These are phyloP conservation scores for Dendrolimus kikuchii DNA, from an alignment of 1,140 invertebrate genomes.

Conservation along the genomic window DNA sequence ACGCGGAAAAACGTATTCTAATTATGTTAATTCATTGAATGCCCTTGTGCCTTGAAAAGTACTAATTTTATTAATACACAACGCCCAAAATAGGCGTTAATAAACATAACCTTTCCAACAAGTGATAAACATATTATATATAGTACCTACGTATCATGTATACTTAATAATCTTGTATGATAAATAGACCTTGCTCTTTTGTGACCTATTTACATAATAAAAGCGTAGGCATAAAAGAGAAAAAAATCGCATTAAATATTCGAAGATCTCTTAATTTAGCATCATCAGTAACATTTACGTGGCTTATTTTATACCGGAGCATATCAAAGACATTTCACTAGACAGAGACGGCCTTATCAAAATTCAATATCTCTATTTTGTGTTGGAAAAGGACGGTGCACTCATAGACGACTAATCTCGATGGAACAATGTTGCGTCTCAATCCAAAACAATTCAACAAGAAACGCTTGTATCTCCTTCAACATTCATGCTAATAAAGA, in stretches of 20 bases:
- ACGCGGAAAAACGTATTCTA: too few species aligned
- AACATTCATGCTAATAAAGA: constrained; percentile 8
- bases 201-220: constrained; percentile 1
- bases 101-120: too few species aligned
- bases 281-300: constrained; percentile 30
- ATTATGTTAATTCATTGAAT: too few species aligned
- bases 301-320: constrained; percentile 34
- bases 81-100: too few species aligned
- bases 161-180: background rate
- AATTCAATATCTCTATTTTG: constrained; percentile 67
- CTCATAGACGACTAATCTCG: constrained; percentile 51
- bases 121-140: too few species aligned
- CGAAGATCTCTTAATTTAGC: constrained; percentile 17
- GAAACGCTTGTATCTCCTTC: constrained; percentile 23
- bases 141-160: too few species aligned
- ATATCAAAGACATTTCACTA: constrained; percentile 29
- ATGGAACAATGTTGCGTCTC: constrained; percentile 58
- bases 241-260: constrained; percentile 6
- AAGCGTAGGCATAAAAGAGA: constrained; percentile 4
- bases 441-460: constrained; percentile 36
- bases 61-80: too few species aligned
- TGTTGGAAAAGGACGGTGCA: constrained; percentile 55
- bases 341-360: constrained; percentile 56
- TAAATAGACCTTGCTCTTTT: background rate
- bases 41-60: too few species aligned